Evolutionary conservation across 1,140 invertebrate genomes (phyloP), one percentile per base, ranked within the genome.

Genomic region (Apis cerana): DNA sequence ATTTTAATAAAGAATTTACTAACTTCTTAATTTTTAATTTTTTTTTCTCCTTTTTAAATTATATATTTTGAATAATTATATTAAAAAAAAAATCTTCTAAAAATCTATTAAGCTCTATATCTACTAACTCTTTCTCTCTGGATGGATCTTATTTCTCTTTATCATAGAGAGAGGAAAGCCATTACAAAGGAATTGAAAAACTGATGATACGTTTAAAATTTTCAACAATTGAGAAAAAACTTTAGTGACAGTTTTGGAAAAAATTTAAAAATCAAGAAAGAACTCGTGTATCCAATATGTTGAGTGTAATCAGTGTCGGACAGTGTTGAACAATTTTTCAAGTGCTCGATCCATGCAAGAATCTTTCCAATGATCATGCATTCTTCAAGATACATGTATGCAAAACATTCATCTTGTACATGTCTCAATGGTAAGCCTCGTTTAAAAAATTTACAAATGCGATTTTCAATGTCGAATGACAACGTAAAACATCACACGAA

Each of bases 291-390:
- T 11, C 19, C 33, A 56, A 27, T 11, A 33, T 13, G 27, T 19
- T 7, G 10, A 5, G 9, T 58, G 12, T 72, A 43, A 72, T 58
- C 21, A 72, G 54, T 43, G 54, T 33, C 52, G 17, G 27, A 27
- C n/a, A 27, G n/a, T 52, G 74, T 75, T 12, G 23, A 75, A 62
- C n/a, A 59, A 7, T 43, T 8, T 21, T 59, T 23, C 13, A 48
- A 74, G 21, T 61, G 56, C 71, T 74, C 21, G 13, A 61, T 50
- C 33, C n/a, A 75, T 75, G 43, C 58, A 61, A 61, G 33, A 75
- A 61, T 21, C 15, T 23, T 52, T 17, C 54, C 48, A 43, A 70
- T 43, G 27, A 64, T 21, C 27, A 58, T n/a, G 19, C 19, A 19
- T 21, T 23, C 19, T 21, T 71, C 23, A 1, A 62, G 48, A 33